These are phyloP conservation scores for Drosophila parvula DNA, from an alignment of 1,140 invertebrate genomes.

Conservation along the genomic window DNA sequence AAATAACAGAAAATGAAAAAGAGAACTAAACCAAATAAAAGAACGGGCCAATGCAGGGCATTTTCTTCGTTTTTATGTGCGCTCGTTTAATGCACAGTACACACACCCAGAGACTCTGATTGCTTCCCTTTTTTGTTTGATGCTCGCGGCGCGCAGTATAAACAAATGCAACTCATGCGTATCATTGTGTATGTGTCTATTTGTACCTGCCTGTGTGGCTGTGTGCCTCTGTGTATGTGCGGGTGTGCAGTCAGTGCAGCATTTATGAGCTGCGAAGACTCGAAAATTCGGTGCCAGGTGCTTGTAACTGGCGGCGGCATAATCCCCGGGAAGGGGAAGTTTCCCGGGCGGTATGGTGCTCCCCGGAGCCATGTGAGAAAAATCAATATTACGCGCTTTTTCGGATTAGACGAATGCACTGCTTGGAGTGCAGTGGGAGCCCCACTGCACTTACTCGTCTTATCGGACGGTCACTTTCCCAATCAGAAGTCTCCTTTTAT, in stretches of 20 bases:
- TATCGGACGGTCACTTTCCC: constrained; percentile 32
- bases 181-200: constrained; percentile 45
- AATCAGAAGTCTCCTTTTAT: constrained; percentile 39
- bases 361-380: constrained; percentile 68
- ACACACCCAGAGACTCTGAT: constrained; percentile 11
- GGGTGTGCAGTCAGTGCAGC: constrained; percentile 52
- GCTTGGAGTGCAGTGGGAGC: constrained; percentile 5
- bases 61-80: constrained; percentile 28
- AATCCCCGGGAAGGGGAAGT: constrained; percentile 3
- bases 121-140: constrained; percentile 48
- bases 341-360: constrained; percentile 6
- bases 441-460: constrained; percentile 12
- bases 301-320: constrained; percentile 15
- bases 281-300: constrained; percentile 54
- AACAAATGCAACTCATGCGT: constrained; percentile 75
- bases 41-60: constrained; percentile 11
- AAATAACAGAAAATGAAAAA: constrained; percentile 37
- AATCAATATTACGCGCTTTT: constrained; percentile 70
- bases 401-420: constrained; percentile 25
- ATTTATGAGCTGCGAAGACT: constrained; percentile 66
- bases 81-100: constrained; percentile 9
- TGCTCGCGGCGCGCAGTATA: constrained; percentile 51
- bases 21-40: background rate
- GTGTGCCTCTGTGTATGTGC: constrained; percentile 21
- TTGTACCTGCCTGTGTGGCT: constrained; percentile 17